Conservation (phyloP, 2,113 vertebrate species). For the Limanda limanda region DNA sequence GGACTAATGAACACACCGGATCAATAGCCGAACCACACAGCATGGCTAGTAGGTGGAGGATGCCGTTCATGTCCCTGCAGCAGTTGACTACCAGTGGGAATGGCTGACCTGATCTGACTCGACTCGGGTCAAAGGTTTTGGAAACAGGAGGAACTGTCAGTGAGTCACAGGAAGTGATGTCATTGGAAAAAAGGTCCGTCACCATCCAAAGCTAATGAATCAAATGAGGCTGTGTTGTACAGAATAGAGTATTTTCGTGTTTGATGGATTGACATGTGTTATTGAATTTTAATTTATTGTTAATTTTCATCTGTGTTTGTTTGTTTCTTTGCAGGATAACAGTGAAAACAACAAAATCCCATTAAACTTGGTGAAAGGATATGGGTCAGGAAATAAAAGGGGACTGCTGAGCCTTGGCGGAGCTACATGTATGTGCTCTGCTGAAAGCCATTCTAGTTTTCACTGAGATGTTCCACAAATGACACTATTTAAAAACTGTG, state of each 20-base stretch:
- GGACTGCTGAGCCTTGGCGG: background rate
- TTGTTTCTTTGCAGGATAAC: background rate
- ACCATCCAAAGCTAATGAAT: background rate
- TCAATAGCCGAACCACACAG: constrained; percentile 54
- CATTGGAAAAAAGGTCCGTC: background rate
- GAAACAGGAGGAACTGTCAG: constrained; percentile 13
- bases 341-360: background rate
- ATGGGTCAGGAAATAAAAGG: background rate
- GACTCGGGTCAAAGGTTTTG: constrained; percentile 19
- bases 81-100: constrained; percentile 33
- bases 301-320: no score
- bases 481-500: no score
- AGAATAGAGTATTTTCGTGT: background rate
- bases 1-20: constrained; percentile 48
- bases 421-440: background rate
- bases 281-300: background rate
- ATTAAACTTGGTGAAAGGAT: background rate
- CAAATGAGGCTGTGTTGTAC: background rate
- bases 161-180: constrained; percentile 2
- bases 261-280: no score
- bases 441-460: background rate
- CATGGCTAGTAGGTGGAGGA: constrained; percentile 20
- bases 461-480: no score
- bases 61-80: constrained; percentile 17
- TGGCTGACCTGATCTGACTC: constrained; percentile 41